Evolutionary conservation across 2,888 invertebrate genomes (phyloP), one percentile per base, ranked within the genome.

Genomic region (Pterobdella sp.): DNA sequence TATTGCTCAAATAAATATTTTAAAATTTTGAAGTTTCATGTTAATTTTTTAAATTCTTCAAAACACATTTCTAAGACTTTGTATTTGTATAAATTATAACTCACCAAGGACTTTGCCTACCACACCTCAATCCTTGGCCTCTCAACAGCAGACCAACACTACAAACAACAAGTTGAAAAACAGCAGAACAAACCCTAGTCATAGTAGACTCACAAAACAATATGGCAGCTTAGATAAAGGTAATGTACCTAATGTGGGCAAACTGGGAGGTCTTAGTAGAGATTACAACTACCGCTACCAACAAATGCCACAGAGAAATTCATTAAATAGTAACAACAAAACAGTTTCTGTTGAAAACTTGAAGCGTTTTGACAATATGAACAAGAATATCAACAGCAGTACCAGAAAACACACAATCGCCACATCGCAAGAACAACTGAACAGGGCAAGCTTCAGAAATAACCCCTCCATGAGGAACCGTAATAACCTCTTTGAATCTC

Each of bases 321-420:
- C 4, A 22, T n/a, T 56, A 3, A n/a, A 26, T 26, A 56, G 26
- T 26, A 56, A 56, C 60, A 56, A 56, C 60, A 56, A 56, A 56
- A 56, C 60, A 56, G 60, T 56, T 56, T 56, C 60, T 56, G 60
- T 56, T 22, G 60, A 56, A n/a, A 56, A 56, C 26, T n/a, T 56
- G 7, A 56, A 56, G 26, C 60, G 26, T 14, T 22, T 56, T 3
- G 60, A 56, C 60, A 56, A 56, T 26, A 26, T 56, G n/a, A 56
- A 56, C 60, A 56, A 56, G n/a, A 56, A 56, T 3, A 3, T 14
- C 60, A 56, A 14, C 60, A 56, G 26, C 60, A 56, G 26, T 26
- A 22, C 60, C n/a, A 56, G 60, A 26, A 56, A 56, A 56, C 7
- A 56, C n/a, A 56, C 7, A 56, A 56, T 56, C n/a, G 26, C 26